A percentile compares a stretch with the other conserved stretches of the same genome.
phyloP scores from a whole-genome alignment of 1,140 invertebrate genomes.

The Sminthurinus signatus region DNA sequence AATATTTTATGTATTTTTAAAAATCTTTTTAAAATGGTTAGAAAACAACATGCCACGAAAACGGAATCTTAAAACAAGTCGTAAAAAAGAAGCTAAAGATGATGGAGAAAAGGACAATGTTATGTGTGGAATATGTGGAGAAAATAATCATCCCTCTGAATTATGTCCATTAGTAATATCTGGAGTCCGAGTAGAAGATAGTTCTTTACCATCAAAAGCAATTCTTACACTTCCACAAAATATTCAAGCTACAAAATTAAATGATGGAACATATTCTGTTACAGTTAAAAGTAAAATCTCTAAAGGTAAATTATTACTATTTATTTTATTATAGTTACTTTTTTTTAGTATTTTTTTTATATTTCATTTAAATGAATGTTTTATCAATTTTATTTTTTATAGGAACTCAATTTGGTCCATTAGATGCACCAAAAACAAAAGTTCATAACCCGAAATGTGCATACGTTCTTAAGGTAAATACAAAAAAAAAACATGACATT shows the following conservation, averaged over 20 bases:
- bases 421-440: constrained; percentile 46
- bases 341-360: no score
- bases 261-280: constrained; percentile 43
- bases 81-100: no score
- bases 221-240: constrained; percentile 47
- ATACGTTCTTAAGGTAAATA: constrained; percentile 46
- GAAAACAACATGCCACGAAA: no score
- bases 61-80: no score
- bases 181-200: constrained; percentile 35
- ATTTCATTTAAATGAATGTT: no score
- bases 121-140: neutral
- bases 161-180: constrained; percentile 9
- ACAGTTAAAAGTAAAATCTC: constrained; percentile 43
- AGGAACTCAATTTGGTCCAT: constrained; percentile 50
- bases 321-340: no score
- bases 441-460: constrained; percentile 44
- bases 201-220: constrained; percentile 44
- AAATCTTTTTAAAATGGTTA: no score
- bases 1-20: no score
- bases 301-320: no score
- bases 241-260: constrained; percentile 43
- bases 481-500: no score
- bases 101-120: no score
- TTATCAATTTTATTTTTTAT: no score
- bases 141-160: constrained; percentile 16